phyloP scores from a whole-genome alignment of 2,113 vertebrate genomes.

The Phocoena phocoena region DNA sequence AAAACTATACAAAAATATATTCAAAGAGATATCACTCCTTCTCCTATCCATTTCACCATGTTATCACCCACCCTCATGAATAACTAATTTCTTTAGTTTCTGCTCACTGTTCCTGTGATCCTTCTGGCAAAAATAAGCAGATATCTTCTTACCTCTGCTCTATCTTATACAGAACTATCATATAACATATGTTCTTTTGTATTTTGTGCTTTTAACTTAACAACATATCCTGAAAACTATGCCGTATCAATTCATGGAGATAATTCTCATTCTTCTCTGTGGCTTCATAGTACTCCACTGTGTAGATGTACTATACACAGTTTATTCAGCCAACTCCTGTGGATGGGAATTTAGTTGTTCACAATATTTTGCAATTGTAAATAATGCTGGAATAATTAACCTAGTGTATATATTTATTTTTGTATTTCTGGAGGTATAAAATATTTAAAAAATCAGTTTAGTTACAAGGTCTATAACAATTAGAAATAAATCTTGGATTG shows the following conservation, averaged over 20 bases:
- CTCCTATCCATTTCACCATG: background rate
- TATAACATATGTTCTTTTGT: background rate
- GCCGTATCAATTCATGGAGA: background rate
- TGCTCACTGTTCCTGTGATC: background rate
- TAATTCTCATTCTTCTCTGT: background rate
- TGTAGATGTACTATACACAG: background rate
- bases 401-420: background rate
- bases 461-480: background rate
- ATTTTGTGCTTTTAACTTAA: background rate
- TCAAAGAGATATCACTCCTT: background rate
- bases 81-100: background rate
- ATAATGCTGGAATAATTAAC: background rate
- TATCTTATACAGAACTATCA: background rate
- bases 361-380: background rate
- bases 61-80: background rate
- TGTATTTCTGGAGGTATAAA: background rate
- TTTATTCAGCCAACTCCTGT: background rate
- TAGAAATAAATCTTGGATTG: conserved; percentile 10
- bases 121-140: background rate
- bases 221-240: background rate
- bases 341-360: background rate
- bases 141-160: background rate
- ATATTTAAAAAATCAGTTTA: background rate
- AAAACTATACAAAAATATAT: background rate
- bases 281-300: background rate